These are phyloP conservation scores for Tanypteryx hageni DNA, from an alignment of 2,888 invertebrate genomes.

Conservation along the genomic window DNA sequence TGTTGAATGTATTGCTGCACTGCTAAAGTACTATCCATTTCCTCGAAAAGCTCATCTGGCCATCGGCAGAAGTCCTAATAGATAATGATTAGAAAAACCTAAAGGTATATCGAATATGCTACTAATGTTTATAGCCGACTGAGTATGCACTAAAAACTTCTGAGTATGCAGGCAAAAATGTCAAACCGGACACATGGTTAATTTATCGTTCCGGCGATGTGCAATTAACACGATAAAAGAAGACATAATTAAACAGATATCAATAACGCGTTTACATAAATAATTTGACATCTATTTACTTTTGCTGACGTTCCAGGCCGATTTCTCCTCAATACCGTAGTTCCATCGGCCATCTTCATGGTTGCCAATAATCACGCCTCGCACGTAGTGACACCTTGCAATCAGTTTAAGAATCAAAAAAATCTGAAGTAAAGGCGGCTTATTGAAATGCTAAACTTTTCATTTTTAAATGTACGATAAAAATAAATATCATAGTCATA, in stretches of 20 bases:
- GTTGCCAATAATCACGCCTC: constrained; percentile 65
- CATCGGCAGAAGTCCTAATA: constrained; percentile 95
- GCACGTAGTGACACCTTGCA: constrained; percentile 33
- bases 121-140: no score
- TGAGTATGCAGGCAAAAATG: constrained; percentile 15
- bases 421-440: background rate
- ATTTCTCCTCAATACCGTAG: constrained; percentile 90
- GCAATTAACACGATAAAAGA: background rate
- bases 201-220: constrained; percentile 21
- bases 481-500: no score
- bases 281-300: constrained; percentile 77
- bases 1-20: constrained; percentile 99
- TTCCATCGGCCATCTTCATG: constrained; percentile 91
- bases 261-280: background rate
- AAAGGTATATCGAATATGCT: constrained; percentile 22
- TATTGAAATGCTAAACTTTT: background rate
- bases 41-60: constrained; percentile 99
- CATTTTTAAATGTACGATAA: no score
- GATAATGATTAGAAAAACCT: background rate
- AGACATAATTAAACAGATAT: background rate
- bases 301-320: constrained; percentile 94
- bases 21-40: constrained; percentile 99
- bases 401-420: background rate
- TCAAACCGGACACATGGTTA: constrained; percentile 36
- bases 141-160: background rate